Conservation (phyloP, 2,797 vertebrate species). For the Labeo calbasu region DNA sequence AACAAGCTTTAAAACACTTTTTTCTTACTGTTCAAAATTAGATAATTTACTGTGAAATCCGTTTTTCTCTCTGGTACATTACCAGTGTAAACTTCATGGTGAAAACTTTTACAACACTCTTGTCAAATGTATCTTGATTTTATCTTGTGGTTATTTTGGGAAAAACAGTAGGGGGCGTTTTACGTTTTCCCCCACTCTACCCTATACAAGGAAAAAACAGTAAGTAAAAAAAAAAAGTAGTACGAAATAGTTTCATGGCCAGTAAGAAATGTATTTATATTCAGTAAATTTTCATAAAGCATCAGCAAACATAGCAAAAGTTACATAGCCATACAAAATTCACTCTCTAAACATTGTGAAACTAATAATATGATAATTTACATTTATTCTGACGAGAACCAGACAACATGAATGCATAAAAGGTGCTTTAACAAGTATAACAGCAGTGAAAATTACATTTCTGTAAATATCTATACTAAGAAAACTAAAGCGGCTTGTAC, state of each 20-base stretch:
- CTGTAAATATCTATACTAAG: neutral
- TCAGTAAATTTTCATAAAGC: neutral
- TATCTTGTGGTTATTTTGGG: too few relatives aligned
- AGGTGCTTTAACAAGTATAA: neutral
- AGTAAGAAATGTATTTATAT: neutral
- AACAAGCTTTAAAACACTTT: too few relatives aligned
- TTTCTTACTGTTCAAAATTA: too few relatives aligned
- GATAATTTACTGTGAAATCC: too few relatives aligned
- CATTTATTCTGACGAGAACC: conserved; percentile 13
- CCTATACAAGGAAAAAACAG: neutral
- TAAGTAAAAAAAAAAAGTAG: too few relatives aligned
- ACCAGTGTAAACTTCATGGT: too few relatives aligned
- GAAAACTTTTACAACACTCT: too few relatives aligned
- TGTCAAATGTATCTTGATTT: too few relatives aligned
- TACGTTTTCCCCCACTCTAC: too few relatives aligned
- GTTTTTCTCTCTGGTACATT: too few relatives aligned
- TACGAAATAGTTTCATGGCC: neutral
- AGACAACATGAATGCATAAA: neutral
- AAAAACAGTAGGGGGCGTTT: too few relatives aligned
- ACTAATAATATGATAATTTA: neutral
- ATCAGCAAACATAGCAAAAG: neutral
- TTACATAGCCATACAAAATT: neutral
- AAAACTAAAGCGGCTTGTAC: conserved; percentile 11
- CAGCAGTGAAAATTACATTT: neutral
- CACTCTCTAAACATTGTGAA: neutral